A percentile compares a stretch with the other conserved stretches of the same genome.
Conservation (phyloP, 2,888 invertebrate species). For the Xylophagus ater region DNA sequence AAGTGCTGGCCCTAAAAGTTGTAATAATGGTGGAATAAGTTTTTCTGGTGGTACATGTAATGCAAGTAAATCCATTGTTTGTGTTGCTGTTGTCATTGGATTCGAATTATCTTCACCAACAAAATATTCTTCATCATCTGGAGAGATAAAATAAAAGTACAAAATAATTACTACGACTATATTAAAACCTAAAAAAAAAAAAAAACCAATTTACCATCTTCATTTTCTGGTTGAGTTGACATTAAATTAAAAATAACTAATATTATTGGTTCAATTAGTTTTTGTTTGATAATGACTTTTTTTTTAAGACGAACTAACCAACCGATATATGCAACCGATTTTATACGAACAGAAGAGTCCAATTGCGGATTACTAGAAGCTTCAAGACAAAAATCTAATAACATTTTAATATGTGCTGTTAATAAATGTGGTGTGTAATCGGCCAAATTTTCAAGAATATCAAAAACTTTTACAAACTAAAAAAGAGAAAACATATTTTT, state of each 20-base stretch:
- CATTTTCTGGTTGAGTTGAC: slow-evolving; percentile 50
- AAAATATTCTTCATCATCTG: slow-evolving; percentile 52
- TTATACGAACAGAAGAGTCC: slow-evolving; percentile 52
- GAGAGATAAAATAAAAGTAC: not conserved
- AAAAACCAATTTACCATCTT: slow-evolving; percentile 43
- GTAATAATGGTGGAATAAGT: slow-evolving; percentile 57
- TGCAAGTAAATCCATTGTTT: slow-evolving; percentile 62
- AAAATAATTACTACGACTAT: not conserved
- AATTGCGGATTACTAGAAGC: slow-evolving; percentile 47
- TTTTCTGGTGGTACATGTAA: slow-evolving; percentile 66
- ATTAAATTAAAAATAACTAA: slow-evolving; percentile 56
- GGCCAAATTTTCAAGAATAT: slow-evolving; percentile 34
- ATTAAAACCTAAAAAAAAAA: not conserved
- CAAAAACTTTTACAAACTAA: slow-evolving; percentile 32
- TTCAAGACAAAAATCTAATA: slow-evolving; percentile 55
- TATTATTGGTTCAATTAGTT: slow-evolving; percentile 56
- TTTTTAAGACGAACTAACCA: slow-evolving; percentile 57
- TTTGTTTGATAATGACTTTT: slow-evolving; percentile 56
- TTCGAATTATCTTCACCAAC: slow-evolving; percentile 51
- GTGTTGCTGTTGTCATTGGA: slow-evolving; percentile 56
- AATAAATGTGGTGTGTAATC: slow-evolving; percentile 34
- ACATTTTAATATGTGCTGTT: slow-evolving; percentile 48
- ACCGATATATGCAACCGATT: slow-evolving; percentile 55
- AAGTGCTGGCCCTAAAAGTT: slow-evolving; percentile 53
- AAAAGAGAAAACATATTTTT: not conserved